phyloP scores from a whole-genome alignment of 2,113 vertebrate species.

The Heterocephalus glaber region DNA sequence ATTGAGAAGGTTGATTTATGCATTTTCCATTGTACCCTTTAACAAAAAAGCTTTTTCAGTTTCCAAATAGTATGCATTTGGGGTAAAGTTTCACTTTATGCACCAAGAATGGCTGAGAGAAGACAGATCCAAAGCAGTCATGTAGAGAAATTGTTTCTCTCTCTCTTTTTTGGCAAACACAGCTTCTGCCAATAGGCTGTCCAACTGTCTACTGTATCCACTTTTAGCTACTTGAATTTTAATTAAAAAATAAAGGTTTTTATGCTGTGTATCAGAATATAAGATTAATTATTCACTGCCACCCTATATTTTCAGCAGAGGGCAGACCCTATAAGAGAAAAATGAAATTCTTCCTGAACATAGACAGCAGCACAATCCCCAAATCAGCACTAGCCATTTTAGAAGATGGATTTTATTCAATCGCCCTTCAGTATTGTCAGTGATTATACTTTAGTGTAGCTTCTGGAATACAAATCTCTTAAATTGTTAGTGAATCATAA shows the following conservation, averaged over 20 bases:
- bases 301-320: constrained; percentile 47
- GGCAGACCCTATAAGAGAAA: constrained; percentile 21
- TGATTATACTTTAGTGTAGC: background rate
- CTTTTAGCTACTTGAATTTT: constrained; percentile 76
- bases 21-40: constrained; percentile 82
- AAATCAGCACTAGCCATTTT: background rate
- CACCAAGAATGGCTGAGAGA: constrained; percentile 58
- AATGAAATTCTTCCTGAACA: background rate
- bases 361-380: background rate
- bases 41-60: constrained; percentile 77
- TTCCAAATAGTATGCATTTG: constrained; percentile 74
- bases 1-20: constrained; percentile 78
- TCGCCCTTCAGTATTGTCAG: background rate
- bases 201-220: constrained; percentile 69
- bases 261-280: constrained; percentile 51
- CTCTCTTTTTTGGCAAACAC: background rate
- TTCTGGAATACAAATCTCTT: background rate
- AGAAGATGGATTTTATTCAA: background rate
- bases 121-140: constrained; percentile 66
- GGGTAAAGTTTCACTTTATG: constrained; percentile 77
- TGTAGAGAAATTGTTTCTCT: constrained; percentile 69
- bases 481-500: background rate
- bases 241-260: constrained; percentile 73
- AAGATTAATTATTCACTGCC: constrained; percentile 41
- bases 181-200: constrained; percentile 68